Evolutionary conservation across 2,888 invertebrate genomes (phyloP), one percentile per base, ranked within the genome.

Genomic region (Entomobrya proxima): DNA sequence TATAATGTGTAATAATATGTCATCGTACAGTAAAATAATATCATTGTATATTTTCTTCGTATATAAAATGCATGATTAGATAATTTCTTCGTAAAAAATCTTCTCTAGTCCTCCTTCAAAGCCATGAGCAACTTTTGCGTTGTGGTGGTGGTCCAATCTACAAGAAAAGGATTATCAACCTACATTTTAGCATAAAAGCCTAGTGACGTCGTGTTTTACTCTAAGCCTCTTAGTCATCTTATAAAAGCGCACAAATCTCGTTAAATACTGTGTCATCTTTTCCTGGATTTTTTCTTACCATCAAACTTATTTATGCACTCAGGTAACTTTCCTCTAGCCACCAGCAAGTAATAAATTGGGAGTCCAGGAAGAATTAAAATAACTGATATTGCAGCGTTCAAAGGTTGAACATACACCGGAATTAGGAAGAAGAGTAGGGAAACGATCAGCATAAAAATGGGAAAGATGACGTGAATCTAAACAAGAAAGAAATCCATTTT

Each of bases 361-460:
- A 97, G 93, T 0, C 97, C 97, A 32, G 95, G 94, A 24, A 95
- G 91, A 0, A 97, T 96, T 91, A 97, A 96, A 37, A 95, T 91
- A 1, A 95, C 92, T 18, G 97, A 97, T 91, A 95, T 95, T 4
- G 95, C 94, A 40, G 97, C 96, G 91, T 96, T 96, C 61, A 93
- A 92, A 0, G 97, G 97, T 89, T 95, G 95, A 90, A 95, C 95
- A 90, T 95, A 94, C 80, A 96, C 94, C 3, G 97, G 97, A 89
- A 96, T 94, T 77, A 97, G 92, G 7, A 97, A 93, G 61, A 97
- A 93, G 90, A 96, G 95, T 13, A 94, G 92, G 91, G 96, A 96
- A 74, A 96, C 93, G 0, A 94, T 85, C 69, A 97, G 95, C 92
- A 97, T 97, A 24, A 94, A 91, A 58, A 95, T 93, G 11, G 97